phyloP scores from a whole-genome alignment of 2,888 invertebrate genomes.

The Meiosimyza platycephala region DNA sequence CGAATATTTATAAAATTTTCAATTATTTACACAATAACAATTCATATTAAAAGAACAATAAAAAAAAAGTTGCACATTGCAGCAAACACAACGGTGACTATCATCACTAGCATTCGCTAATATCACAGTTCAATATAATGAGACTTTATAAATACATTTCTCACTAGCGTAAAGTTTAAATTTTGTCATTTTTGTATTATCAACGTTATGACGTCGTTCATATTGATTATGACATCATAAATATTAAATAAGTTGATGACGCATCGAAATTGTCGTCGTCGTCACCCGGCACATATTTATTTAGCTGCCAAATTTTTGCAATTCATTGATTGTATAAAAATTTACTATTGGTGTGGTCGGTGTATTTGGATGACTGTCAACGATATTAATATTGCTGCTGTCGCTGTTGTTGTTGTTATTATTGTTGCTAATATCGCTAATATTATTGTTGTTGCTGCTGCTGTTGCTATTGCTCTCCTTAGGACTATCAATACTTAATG shows the following conservation, averaged over 20 bases:
- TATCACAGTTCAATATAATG: slow-evolving; percentile 42
- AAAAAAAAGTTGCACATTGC: slow-evolving; percentile 1
- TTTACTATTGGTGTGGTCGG: slow-evolving; percentile 47
- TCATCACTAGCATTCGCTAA: neutral
- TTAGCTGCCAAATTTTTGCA: slow-evolving; percentile 53
- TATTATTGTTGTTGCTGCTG: slow-evolving; percentile 22
- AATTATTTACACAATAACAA: slow-evolving; percentile 10
- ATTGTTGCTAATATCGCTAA: slow-evolving; percentile 40
- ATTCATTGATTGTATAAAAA: slow-evolving; percentile 60
- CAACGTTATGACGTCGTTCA: neutral
- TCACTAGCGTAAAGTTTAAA: no score
- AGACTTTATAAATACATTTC: slow-evolving; percentile 16
- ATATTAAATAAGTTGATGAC: neutral
- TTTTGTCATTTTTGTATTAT: slow-evolving; percentile 15
- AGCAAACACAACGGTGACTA: slow-evolving; percentile 1
- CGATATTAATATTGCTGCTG: slow-evolving; percentile 11
- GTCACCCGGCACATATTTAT: slow-evolving; percentile 21
- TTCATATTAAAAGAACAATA: slow-evolving; percentile 3
- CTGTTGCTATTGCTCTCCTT: slow-evolving; percentile 39
- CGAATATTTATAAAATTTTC: neutral
- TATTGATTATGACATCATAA: slow-evolving; percentile 5
- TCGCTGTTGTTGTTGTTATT: slow-evolving; percentile 19
- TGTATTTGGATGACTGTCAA: slow-evolving; percentile 27
- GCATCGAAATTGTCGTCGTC: slow-evolving; percentile 18
- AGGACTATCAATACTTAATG: slow-evolving; percentile 47